Conservation (phyloP, 2,113 vertebrate species). For the Peucedramus taeniatus region DNA sequence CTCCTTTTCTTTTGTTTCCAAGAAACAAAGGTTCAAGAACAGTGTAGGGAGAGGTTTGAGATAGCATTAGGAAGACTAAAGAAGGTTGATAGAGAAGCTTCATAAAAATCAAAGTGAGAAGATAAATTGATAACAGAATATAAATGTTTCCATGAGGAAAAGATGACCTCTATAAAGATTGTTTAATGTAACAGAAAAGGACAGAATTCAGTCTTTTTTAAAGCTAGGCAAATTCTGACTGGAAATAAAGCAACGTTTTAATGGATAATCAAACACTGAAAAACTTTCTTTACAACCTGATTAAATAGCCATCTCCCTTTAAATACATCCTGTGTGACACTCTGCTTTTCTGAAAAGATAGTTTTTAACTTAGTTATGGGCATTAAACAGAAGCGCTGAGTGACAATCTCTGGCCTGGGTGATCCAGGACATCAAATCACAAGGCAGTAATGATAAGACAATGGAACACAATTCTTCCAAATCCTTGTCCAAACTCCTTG, state of each 20-base stretch:
- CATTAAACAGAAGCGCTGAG: neutral
- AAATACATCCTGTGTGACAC: neutral
- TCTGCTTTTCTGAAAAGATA: neutral
- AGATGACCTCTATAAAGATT: neutral
- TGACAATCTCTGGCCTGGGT: neutral
- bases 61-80: neutral
- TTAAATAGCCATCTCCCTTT: neutral
- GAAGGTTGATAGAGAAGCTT: neutral
- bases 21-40: neutral
- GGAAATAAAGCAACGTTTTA: neutral
- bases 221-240: neutral
- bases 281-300: neutral
- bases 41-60: neutral
- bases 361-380: neutral
- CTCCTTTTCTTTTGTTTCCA: neutral
- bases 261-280: neutral
- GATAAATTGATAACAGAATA: neutral
- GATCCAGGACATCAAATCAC: neutral
- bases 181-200: neutral
- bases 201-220: neutral
- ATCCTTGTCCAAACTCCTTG: neutral
- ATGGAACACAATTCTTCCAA: neutral
- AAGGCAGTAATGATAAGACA: neutral
- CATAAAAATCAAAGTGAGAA: neutral
- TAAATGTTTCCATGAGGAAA: neutral